Base-by-base conservation (phyloP, 1,140 invertebrate genomes). In the Protaetia brevitarsis region DNA sequence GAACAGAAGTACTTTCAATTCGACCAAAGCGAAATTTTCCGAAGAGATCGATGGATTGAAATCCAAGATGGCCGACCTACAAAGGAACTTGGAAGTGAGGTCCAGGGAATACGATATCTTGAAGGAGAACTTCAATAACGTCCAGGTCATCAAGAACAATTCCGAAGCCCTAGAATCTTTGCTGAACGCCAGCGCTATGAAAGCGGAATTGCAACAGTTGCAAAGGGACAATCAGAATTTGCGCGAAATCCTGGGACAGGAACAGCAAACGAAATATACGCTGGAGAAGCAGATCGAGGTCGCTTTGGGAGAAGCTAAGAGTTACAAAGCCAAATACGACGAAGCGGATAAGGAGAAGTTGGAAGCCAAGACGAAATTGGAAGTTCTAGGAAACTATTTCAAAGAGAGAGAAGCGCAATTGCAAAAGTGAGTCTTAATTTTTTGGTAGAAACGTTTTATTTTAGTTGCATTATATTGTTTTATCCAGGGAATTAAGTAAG, bases 301-400 rank as follows among this genome's bases (percentile, higher is more conserved):
- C 3, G 45, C 70, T 74, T 5, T 77, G 16, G 78, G 82, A 65
- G 83, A 86, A 71, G 71, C 87, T 13, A 72, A 79, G 58, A 78
- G 79, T 29, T 77, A 89, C 2, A 83, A 82, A 36, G 82, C 88
- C 66, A 86, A 88, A 68, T 88, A 88, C 65, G 86, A 87, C 74
- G 82, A 85, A 63, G 86, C 87, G 1, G 89, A 90, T 71, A 88
- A 89, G 69, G 90, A 91, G 67, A 90, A 90, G 68, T 81, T 88
- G 13, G 92, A 95, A 76, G 89, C 91, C 0, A 83, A 89, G 72
- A 94, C 91, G 0, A 87, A 91, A 71, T 82, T 96, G 0, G 88
- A 93, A 77, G 93, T 95, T 4, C 79, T 96, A 29, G 89, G 89
- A 0, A 89, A 89, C 72, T 95, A 94, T 75, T 96, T 96, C 79